Evolutionary conservation across 2,888 invertebrate genomes (phyloP), one percentile per base, ranked within the genome.

Genomic region (Epirrhoe tristata): DNA sequence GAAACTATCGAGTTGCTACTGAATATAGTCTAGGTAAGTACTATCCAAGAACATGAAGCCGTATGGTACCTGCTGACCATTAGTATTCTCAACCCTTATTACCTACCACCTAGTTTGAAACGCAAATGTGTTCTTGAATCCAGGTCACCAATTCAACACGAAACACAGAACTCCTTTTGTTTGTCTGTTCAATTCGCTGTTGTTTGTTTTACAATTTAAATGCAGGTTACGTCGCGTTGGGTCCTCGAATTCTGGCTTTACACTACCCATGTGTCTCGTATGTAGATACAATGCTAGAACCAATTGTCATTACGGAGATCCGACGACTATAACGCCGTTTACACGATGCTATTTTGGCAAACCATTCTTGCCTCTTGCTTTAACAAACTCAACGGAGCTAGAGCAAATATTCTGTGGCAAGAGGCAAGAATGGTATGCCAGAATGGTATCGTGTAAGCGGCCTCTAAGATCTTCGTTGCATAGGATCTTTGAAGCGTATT

Each of bases 191-290:
- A 80, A 78, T 81, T 81, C 77, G 54, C 74, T 69, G 69, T 69
- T 80, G 80, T 86, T 84, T 85, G 83, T 81, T 81, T 81, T 81
- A 81, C 81, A 85, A 82, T 84, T 85, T 84, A 81, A 82, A 87
- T 83, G 80, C 81, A 82, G 78, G 80, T 80, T 77, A 75, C 76
- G 76, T 74, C 70, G 66, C 75, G 75, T 73, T 66, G 63, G 74
- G 71, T 67, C 69, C 73, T 72, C 61, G 73, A 71, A 74, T 75
- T 73, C 74, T 63, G 63, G 66, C 63, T 72, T 72, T 75, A 68
- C 69, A 66, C 70, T 71, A 74, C 66, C 62, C 58, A 55, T 66
- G 71, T 71, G 70, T 71, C 66, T 61, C 57, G 60, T 67, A 72
- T 71, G 70, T 71, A 55, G 55, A 55, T 36, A 74, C 72, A 67